Conservation (phyloP, 2,113 vertebrate species). For the Oreochromis tanganicae region DNA sequence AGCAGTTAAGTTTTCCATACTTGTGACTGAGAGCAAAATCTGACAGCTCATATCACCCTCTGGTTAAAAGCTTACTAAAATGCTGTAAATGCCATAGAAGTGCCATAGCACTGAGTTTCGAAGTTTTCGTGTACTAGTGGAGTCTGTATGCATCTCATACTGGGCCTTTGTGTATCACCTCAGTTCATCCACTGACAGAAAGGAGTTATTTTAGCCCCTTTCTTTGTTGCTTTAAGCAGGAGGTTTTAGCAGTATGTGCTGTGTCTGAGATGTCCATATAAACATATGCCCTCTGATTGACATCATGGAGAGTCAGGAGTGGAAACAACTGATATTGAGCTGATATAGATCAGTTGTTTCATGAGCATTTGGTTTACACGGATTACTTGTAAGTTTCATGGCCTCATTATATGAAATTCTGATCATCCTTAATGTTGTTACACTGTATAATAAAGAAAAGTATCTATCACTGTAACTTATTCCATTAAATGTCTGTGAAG, state of each 20-base stretch:
- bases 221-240: not conserved
- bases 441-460: not conserved
- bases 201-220: not conserved
- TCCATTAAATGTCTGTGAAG: no score
- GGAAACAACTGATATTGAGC: not conserved
- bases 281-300: not conserved
- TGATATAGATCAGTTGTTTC: not conserved
- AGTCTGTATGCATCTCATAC: not conserved
- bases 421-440: not conserved
- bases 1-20: not conserved
- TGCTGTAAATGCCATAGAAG: not conserved
- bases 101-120: not conserved
- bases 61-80: not conserved
- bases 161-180: not conserved
- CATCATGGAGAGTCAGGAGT: not conserved
- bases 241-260: not conserved
- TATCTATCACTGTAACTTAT: rapidly evolving
- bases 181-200: not conserved
- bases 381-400: not conserved
- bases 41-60: not conserved
- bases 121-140: not conserved
- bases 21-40: not conserved
- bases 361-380: not conserved
- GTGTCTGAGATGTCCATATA: not conserved
- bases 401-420: not conserved